phyloP scores from a whole-genome alignment of 2,888 invertebrate species.

The Tolmerus cingulatus region DNA sequence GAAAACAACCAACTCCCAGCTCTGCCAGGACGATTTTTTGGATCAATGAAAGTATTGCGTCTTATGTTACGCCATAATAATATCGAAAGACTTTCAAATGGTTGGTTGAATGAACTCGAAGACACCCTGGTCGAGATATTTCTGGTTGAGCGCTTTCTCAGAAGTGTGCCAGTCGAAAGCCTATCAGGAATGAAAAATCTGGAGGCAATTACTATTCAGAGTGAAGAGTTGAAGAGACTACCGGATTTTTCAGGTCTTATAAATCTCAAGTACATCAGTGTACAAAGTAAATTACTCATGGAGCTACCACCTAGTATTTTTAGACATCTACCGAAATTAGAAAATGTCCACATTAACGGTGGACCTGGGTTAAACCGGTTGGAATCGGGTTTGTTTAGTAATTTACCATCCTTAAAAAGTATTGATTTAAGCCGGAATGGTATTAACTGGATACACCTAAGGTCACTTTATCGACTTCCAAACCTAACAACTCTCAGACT shows the following conservation, averaged over 20 bases:
- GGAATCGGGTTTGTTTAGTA: slow-evolving; percentile 77
- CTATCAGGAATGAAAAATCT: slow-evolving; percentile 76
- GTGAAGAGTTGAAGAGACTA: slow-evolving; percentile 76
- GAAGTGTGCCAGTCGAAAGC: slow-evolving; percentile 81
- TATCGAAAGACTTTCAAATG: slow-evolving; percentile 79
- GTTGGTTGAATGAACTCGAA: slow-evolving; percentile 83
- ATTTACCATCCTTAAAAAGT: slow-evolving; percentile 72
- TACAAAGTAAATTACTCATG: slow-evolving; percentile 73
- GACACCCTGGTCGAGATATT: slow-evolving; percentile 81
- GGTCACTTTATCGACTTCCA: slow-evolving; percentile 75
- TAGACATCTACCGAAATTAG: slow-evolving; percentile 74
- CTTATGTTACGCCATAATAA: slow-evolving; percentile 86
- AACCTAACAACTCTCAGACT: slow-evolving; percentile 74
- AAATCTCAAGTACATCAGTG: slow-evolving; percentile 76
- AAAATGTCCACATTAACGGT: slow-evolving; percentile 77
- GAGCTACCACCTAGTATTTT: slow-evolving; percentile 76
- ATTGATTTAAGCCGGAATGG: slow-evolving; percentile 81
- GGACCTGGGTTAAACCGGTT: slow-evolving; percentile 73
- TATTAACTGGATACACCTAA: slow-evolving; percentile 79
- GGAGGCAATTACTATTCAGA: slow-evolving; percentile 85
- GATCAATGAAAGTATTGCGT: slow-evolving; percentile 76
- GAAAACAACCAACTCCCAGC: slow-evolving; percentile 88
- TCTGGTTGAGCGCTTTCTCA: slow-evolving; percentile 82
- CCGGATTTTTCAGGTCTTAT: slow-evolving; percentile 77
- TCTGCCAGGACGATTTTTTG: slow-evolving; percentile 82